A percentile compares a stretch with the other conserved stretches of the same genome.
Evolutionary conservation across 37 sponge, comb jelly and placozoan genomes (phyloP).

Genomic region (Ephydatia muelleri): DNA sequence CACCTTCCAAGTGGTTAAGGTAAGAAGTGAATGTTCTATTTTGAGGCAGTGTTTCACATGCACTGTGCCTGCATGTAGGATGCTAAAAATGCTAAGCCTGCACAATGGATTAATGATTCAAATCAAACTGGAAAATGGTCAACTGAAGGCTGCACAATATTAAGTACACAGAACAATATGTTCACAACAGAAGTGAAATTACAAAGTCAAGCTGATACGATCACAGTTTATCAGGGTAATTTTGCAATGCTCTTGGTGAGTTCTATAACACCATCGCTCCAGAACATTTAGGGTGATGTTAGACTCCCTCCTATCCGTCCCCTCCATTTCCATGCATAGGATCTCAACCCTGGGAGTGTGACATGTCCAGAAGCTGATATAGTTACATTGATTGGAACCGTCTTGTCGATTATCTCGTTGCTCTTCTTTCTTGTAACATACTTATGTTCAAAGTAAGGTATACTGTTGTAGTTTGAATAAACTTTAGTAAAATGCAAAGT

Average conservation of each 20-base stretch:
- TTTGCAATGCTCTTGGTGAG: slow-evolving; percentile 42
- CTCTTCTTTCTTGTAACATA: slow-evolving; percentile 6
- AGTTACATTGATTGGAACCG: slow-evolving; percentile 6
- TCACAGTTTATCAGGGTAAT: not conserved
- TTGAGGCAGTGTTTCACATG: not conserved
- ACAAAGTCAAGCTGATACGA: not conserved
- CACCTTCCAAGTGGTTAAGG: not conserved
- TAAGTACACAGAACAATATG: not conserved
- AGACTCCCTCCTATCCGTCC: no score
- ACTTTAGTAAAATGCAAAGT: no score
- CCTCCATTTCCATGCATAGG: slow-evolving; percentile 11
- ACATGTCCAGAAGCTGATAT: not conserved
- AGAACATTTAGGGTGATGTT: no score
- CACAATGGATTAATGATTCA: slow-evolving; percentile 59
- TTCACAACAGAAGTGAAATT: not conserved
- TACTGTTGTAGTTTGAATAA: no score
- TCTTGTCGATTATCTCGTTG: slow-evolving; percentile 17
- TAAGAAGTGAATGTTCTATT: not conserved
- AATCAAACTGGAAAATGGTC: slow-evolving; percentile 31
- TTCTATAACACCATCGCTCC: not conserved
- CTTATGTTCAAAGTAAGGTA: not conserved
- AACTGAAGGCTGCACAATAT: slow-evolving; percentile 37
- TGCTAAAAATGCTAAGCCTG: slow-evolving; percentile 68
- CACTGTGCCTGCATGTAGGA: slow-evolving; percentile 54
- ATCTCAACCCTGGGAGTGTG: slow-evolving; percentile 7